Conservation (phyloP, 2,113 vertebrate species). For the Oncorhynchus tshawytscha region DNA sequence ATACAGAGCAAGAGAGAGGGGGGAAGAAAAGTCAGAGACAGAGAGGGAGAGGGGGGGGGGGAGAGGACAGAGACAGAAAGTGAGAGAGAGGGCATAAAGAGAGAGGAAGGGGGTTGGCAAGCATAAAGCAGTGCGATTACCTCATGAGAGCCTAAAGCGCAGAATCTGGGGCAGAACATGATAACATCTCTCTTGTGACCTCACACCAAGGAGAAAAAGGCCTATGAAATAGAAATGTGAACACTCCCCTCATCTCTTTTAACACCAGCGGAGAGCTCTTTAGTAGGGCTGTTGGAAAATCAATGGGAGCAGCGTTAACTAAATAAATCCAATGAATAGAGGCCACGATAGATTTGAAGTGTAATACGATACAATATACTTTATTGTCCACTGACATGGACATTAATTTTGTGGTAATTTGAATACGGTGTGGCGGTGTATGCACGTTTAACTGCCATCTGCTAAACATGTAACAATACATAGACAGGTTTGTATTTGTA, state of each 20-base stretch:
- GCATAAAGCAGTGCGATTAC: slow-evolving; percentile 14
- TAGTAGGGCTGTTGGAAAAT: too few species aligned
- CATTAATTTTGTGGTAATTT: too few species aligned
- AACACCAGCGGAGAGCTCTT: background rate
- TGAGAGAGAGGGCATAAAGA: background rate
- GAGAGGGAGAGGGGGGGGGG: background rate
- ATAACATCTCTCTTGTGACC: slow-evolving; percentile 12
- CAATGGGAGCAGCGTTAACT: too few species aligned
- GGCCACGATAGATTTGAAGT: too few species aligned
- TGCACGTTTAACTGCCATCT: too few species aligned
- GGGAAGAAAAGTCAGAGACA: background rate
- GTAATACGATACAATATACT: too few species aligned
- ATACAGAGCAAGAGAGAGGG: background rate
- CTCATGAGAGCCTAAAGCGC: slow-evolving; percentile 29
- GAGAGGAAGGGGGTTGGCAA: background rate
- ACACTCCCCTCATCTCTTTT: slow-evolving; percentile 7
- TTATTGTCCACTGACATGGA: too few species aligned
- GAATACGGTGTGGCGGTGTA: too few species aligned
- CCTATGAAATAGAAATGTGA: background rate
- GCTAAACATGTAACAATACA: too few species aligned
- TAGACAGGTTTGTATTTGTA: too few species aligned
- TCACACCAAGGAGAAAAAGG: too few species aligned
- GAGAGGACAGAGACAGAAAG: background rate
- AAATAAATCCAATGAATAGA: too few species aligned
- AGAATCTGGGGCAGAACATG: slow-evolving; percentile 28